These are phyloP conservation scores for Marmota monax DNA, from an alignment of 2,113 vertebrate genomes.

Conservation along the genomic window DNA sequence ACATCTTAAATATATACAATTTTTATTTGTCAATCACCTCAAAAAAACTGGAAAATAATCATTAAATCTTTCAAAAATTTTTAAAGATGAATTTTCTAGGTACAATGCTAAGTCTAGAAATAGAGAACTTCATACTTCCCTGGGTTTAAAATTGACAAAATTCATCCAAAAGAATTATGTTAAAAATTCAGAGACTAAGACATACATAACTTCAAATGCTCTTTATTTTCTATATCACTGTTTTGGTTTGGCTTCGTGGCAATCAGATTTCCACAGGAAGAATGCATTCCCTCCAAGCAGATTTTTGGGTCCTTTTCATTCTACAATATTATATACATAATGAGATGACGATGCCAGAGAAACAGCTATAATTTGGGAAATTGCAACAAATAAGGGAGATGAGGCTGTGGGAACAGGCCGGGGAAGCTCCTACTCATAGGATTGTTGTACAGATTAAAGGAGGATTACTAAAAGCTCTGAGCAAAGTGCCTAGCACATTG, in stretches of 20 bases:
- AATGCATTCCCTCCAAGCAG: not conserved
- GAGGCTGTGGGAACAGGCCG: not conserved
- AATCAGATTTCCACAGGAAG: not conserved
- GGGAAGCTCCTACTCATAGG: not conserved
- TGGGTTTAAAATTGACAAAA: conserved; percentile 42
- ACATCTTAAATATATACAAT: not conserved
- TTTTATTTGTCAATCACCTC: not conserved
- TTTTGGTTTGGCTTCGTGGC: not conserved
- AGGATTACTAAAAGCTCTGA: not conserved
- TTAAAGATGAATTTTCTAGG: conserved; percentile 16
- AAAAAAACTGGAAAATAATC: not conserved
- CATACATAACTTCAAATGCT: not conserved
- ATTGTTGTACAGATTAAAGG: not conserved
- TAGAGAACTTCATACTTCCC: not conserved
- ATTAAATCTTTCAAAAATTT: not conserved
- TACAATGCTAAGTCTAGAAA: conserved; percentile 20
- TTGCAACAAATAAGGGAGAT: not conserved
- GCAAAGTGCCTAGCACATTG: not conserved
- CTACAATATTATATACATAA: not conserved
- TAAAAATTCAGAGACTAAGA: not conserved
- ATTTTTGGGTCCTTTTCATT: not conserved
- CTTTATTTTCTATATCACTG: not conserved
- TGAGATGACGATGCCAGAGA: not conserved
- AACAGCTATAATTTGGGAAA: not conserved
- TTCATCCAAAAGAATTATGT: not conserved